phyloP scores from a whole-genome alignment of 2,113 vertebrate genomes.

The Pollimyrus isidori region DNA sequence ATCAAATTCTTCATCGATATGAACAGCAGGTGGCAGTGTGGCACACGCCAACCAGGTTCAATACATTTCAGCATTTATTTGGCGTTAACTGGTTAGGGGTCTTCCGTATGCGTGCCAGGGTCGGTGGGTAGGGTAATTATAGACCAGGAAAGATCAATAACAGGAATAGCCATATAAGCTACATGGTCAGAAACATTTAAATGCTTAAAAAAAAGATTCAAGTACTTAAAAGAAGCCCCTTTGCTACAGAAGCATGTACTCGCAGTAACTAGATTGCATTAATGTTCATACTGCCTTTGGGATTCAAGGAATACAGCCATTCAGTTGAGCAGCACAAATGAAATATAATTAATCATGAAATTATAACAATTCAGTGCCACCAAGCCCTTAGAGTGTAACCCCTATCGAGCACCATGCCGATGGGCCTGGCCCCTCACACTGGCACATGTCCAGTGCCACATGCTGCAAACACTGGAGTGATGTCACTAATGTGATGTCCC shows the following conservation, averaged over 20 bases:
- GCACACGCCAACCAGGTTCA: neutral
- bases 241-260: neutral
- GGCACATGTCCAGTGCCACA: neutral
- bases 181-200: neutral
- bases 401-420: neutral
- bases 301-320: neutral
- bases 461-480: neutral
- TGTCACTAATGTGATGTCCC: neutral
- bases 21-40: conserved; percentile 28
- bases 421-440: neutral
- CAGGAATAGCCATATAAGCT: neutral
- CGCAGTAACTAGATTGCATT: neutral
- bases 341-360: neutral
- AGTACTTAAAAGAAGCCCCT: neutral
- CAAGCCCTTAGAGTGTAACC: neutral
- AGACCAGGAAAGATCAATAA: neutral
- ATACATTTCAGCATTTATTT: neutral
- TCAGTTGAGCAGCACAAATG: neutral
- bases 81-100: neutral
- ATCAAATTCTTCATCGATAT: neutral
- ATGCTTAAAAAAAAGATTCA: neutral
- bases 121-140: neutral
- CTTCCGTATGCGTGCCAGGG: neutral
- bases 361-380: neutral
- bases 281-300: neutral